Evolutionary conservation across 92 coral and sea anemone genomes (phyloP), one percentile per base, ranked within the genome.

Genomic region (Diadumene lineata): DNA sequence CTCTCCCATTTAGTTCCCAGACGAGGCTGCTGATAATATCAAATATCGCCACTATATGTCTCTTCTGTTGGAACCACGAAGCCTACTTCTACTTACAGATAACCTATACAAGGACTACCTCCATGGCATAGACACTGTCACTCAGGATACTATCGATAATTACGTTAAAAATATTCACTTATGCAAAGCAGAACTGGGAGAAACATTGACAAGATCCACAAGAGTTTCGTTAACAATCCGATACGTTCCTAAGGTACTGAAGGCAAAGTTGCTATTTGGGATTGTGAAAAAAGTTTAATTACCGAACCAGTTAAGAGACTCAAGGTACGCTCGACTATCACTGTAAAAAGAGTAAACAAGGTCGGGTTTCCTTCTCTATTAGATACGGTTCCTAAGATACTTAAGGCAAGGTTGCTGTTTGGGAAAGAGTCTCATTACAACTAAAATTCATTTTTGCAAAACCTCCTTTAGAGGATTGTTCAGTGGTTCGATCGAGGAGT

Each of bases 141-240:
- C 82, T 24, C 62, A 77, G 43, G 98, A 94, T 66, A 64, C 63
- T 11, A 63, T 94, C 11, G 69, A 85, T 21, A 68, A 78, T 15
- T 76, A 75, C 43, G 79, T 88, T 32, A 81, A 72, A 7, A 92
- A 96, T 60, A 50, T 86, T 25, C 90, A 86, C 31, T 51, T 68
- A 22, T 88, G 98, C 77, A 50, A 63, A 44, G 81, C 81, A 0
- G 63, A 55, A 18, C 69, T 88, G 18, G 92, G 92, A 1, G 85
- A 86, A 74, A 86, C 82, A 17, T 69, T 96, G 50, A 56, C 56
- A 19, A 79, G 97, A 24, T 60, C 75, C 26, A 96, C 90, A 23
- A 77, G 97, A 53, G 81, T 96, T 28, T 96, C 99, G 0, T 78
- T 96, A 24, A 96, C 99, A 1, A 92, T 96, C 65, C 89, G 99